Percentiles rank a stretch among this genome's conserved stretches.
phyloP scores from a whole-genome alignment of 1,140 invertebrate genomes.

The Pseudomyrmex gracilis region DNA sequence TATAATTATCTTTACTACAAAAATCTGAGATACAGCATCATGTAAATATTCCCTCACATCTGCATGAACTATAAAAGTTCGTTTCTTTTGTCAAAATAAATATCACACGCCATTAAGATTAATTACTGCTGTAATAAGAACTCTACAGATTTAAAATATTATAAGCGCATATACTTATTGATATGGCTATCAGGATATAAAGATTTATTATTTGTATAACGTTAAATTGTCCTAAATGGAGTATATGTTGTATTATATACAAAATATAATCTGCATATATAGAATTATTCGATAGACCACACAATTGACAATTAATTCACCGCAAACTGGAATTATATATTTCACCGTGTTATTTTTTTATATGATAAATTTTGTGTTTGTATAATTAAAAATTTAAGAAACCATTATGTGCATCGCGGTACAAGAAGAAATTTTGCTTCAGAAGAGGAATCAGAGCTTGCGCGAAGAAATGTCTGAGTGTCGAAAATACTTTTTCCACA shows the following conservation, averaged over 20 bases:
- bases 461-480: conserved; percentile 14
- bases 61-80: conserved; percentile 52
- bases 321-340: conserved; percentile 26
- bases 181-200: conserved; percentile 62
- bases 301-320: conserved; percentile 54
- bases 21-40: conserved; percentile 48
- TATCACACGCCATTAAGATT: conserved; percentile 48
- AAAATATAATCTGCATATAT: conserved; percentile 50
- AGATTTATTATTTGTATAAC: conserved; percentile 43
- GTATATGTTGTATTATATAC: conserved; percentile 51
- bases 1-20: conserved; percentile 57
- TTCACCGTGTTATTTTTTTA: neutral
- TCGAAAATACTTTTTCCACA: conserved; percentile 15
- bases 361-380: no score
- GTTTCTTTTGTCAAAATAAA: conserved; percentile 41
- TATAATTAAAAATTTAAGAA: conserved; percentile 46
- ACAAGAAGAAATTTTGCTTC: conserved; percentile 50
- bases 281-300: conserved; percentile 37
- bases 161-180: conserved; percentile 50
- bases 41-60: conserved; percentile 49
- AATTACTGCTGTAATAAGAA: conserved; percentile 57
- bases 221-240: conserved; percentile 54
- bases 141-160: conserved; percentile 50
- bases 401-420: conserved; percentile 57
- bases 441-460: conserved; percentile 26